Percentiles rank a stretch among this genome's conserved stretches.
Evolutionary conservation across 2,113 vertebrate genomes (phyloP).

Genomic region (Ranitomeya imitator): DNA sequence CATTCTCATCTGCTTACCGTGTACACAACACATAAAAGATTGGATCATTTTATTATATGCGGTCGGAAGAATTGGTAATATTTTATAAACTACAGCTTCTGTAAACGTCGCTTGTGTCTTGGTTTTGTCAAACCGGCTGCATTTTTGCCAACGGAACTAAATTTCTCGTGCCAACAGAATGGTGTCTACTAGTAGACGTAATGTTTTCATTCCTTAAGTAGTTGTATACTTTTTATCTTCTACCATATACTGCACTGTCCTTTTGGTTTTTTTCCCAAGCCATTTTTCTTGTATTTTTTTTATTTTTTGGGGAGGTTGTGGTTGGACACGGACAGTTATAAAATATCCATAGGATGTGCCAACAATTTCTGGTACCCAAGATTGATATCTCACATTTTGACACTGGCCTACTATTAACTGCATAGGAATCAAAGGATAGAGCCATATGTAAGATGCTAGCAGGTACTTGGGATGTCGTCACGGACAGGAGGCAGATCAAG

Average conservation of each 20-base stretch:
- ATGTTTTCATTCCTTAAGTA: no score
- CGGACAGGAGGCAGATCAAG: no score
- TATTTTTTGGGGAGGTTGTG: no score
- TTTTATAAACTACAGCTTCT: not conserved
- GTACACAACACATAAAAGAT: not conserved
- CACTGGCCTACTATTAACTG: no score
- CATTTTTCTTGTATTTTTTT: not conserved
- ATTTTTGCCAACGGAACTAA: not conserved
- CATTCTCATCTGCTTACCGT: not conserved
- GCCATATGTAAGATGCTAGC: no score
- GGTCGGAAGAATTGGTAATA: not conserved
- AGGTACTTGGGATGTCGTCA: no score
- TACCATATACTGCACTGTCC: not conserved
- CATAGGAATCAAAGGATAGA: no score
- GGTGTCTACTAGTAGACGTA: not conserved
- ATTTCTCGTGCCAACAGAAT: not conserved
- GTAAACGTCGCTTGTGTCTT: not conserved
- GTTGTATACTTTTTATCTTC: not conserved
- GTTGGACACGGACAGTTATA: no score
- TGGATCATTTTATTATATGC: not conserved
- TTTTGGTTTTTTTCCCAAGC: not conserved
- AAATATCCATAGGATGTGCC: no score
- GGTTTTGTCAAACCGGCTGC: not conserved
- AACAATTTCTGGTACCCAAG: no score
- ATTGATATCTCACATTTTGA: no score